phyloP scores from a whole-genome alignment of 1,140 invertebrate species.

The Dendroctonus ponderosae region DNA sequence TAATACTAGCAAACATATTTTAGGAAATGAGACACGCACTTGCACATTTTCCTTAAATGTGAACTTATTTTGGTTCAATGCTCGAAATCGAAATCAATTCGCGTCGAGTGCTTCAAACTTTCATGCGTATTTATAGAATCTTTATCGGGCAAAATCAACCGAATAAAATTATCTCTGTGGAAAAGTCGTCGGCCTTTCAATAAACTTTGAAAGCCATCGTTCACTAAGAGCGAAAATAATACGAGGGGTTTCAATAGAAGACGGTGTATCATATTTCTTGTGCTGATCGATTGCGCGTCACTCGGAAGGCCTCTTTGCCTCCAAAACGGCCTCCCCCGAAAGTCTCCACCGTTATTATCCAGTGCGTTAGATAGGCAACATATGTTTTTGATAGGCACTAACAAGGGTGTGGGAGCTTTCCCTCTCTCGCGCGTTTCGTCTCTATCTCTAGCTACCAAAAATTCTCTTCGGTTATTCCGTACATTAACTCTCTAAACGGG shows the following conservation, averaged over 20 bases:
- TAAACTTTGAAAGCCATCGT: too few relatives aligned
- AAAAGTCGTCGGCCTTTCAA: too few relatives aligned
- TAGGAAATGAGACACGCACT: too few relatives aligned
- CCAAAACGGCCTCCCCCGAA: slow-evolving; percentile 40
- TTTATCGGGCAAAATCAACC: too few relatives aligned
- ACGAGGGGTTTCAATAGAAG: slow-evolving; percentile 6
- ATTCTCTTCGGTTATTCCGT: slow-evolving; percentile 20
- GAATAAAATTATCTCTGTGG: too few relatives aligned
- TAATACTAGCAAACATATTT: too few relatives aligned
- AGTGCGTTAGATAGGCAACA: slow-evolving; percentile 48
- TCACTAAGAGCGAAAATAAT: not conserved
- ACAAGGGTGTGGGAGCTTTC: slow-evolving; percentile 37
- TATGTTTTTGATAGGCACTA: slow-evolving; percentile 48
- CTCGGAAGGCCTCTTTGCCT: slow-evolving; percentile 29
- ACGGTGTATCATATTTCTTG: slow-evolving; percentile 15
- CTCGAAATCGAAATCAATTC: too few relatives aligned
- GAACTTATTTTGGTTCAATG: too few relatives aligned
- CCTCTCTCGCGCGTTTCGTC: slow-evolving; percentile 17
- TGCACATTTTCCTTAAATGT: too few relatives aligned
- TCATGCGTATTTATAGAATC: too few relatives aligned
- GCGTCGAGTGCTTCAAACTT: too few relatives aligned
- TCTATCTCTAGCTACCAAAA: slow-evolving; percentile 18
- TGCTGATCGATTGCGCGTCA: slow-evolving; percentile 40
- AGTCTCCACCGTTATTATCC: slow-evolving; percentile 43
- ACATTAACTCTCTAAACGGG: slow-evolving; percentile 7